phyloP scores from a whole-genome alignment of 2,888 invertebrate species.

The Blomia tropicalis region DNA sequence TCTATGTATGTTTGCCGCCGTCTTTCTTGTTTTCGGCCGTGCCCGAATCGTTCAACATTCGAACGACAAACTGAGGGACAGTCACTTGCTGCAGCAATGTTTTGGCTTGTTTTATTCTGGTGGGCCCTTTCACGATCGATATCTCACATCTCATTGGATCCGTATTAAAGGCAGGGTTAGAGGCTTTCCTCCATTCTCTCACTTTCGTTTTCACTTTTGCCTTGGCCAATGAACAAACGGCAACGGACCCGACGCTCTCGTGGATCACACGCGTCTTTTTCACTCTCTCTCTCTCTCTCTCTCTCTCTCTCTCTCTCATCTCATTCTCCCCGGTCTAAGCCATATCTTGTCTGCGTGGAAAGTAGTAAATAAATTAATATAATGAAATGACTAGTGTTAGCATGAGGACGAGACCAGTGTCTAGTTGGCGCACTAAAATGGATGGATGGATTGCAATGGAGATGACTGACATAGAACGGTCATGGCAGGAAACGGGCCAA shows the following conservation, averaged over 20 bases:
- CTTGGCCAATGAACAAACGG: too few species aligned
- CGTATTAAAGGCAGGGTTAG: neutral
- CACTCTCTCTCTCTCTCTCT: too few species aligned
- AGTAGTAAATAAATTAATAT: neutral
- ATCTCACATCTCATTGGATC: neutral
- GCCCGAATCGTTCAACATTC: too few species aligned
- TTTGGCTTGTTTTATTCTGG: neutral
- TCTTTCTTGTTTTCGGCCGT: too few species aligned
- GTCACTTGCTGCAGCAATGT: neutral
- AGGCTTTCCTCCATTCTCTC: too few species aligned
- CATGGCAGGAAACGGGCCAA: neutral
- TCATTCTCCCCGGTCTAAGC: neutral
- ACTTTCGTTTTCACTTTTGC: too few species aligned
- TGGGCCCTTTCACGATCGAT: neutral
- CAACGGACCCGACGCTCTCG: neutral
- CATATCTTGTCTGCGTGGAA: too few species aligned
- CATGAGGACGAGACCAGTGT: neutral
- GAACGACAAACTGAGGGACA: too few species aligned
- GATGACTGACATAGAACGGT: neutral
- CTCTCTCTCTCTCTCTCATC: too few species aligned
- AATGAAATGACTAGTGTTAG: neutral
- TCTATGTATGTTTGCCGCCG: too few species aligned
- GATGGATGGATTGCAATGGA: neutral
- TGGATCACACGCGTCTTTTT: neutral
- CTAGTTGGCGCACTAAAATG: neutral